A percentile compares a stretch with the other conserved stretches of the same genome.
phyloP scores from a whole-genome alignment of 2,888 invertebrate genomes.

The Spisula subtruncata region DNA sequence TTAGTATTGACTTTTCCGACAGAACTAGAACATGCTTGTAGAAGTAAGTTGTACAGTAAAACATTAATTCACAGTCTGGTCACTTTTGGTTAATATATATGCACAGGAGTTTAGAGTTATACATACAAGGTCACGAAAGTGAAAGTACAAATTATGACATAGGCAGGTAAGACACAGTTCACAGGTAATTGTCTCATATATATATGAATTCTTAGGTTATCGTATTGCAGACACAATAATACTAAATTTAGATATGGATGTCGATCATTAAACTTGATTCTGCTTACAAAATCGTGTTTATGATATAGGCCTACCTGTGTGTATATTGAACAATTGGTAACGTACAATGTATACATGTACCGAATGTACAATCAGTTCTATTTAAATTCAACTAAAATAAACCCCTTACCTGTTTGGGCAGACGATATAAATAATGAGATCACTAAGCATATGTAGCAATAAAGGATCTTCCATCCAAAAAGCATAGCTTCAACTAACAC shows the following conservation, averaged over 20 bases:
- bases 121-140: too few species aligned
- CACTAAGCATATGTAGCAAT: not conserved
- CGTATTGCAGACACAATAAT: too few species aligned
- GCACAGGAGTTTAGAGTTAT: not conserved
- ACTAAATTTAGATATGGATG: too few species aligned
- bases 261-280: too few species aligned
- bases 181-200: not conserved
- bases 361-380: not conserved
- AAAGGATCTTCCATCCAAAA: not conserved
- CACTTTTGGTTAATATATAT: too few species aligned
- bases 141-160: too few species aligned
- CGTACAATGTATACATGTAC: not conserved
- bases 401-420: conserved; percentile 24
- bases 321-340: not conserved
- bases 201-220: too few species aligned
- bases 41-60: not conserved
- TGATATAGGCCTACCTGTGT: not conserved
- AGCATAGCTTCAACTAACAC: not conserved
- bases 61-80: not conserved
- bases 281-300: not conserved
- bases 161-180: not conserved
- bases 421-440: not conserved
- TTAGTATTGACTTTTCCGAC: not conserved
- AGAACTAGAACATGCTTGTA: not conserved
- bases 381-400: not conserved